Percentiles rank a stretch among this genome's conserved stretches.
These are phyloP conservation scores for Villa cingulata DNA, from an alignment of 2,888 invertebrate genomes.

Conservation along the genomic window DNA sequence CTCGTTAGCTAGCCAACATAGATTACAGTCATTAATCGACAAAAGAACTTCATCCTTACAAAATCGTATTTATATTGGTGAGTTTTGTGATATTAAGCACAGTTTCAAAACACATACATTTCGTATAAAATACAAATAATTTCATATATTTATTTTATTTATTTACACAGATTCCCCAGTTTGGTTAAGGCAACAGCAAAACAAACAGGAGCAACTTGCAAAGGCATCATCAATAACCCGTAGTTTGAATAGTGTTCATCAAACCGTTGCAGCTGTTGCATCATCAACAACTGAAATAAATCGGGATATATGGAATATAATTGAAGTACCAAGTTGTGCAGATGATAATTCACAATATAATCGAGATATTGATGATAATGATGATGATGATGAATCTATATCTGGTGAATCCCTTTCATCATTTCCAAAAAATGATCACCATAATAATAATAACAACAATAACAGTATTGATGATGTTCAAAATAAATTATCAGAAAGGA, in stretches of 20 bases:
- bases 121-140: not conserved
- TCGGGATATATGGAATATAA: conserved; percentile 40
- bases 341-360: conserved; percentile 20
- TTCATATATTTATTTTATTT: not conserved
- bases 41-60: conserved; percentile 35
- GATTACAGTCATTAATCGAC: conserved; percentile 40
- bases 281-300: conserved; percentile 32
- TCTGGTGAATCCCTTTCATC: not conserved
- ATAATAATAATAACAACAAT: too few species aligned
- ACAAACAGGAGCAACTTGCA: not conserved
- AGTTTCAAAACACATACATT: not conserved
- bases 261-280: conserved; percentile 35
- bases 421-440: not conserved
- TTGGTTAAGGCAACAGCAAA: conserved; percentile 40
- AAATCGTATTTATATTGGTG: conserved; percentile 42
- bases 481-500: not conserved
- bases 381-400: not conserved
- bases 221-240: conserved; percentile 19
- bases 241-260: conserved; percentile 24
- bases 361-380: not conserved
- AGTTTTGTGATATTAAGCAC: conserved; percentile 10
- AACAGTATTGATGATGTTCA: too few species aligned
- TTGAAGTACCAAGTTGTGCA: conserved; percentile 36
- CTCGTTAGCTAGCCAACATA: conserved; percentile 34
- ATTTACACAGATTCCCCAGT: conserved; percentile 41